Conservation (phyloP, 2,113 vertebrate species). For the Nerophis lumbriciformis region DNA sequence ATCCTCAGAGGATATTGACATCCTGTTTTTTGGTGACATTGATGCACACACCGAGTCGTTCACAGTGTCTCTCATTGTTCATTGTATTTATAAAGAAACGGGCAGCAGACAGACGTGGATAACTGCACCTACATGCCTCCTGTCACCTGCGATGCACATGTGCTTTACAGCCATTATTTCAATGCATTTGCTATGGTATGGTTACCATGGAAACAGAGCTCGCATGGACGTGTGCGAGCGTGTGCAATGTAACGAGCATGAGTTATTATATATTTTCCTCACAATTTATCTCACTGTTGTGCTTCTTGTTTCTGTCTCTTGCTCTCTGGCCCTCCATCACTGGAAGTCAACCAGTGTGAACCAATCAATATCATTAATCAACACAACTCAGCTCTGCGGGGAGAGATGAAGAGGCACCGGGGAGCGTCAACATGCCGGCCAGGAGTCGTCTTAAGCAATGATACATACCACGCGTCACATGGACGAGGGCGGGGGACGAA, state of each 20-base stretch:
- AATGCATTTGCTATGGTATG: slow-evolving; percentile 52
- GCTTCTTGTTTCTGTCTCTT: slow-evolving; percentile 29
- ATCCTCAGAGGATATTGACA: slow-evolving; percentile 71
- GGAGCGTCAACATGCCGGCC: slow-evolving; percentile 70
- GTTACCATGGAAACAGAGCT: slow-evolving; percentile 67
- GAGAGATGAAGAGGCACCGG: slow-evolving; percentile 72
- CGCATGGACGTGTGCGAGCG: background rate
- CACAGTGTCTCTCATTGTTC: slow-evolving; percentile 14
- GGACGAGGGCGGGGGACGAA: slow-evolving; percentile 62
- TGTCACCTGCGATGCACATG: slow-evolving; percentile 35
- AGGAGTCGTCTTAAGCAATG: slow-evolving; percentile 71
- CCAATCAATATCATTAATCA: slow-evolving; percentile 75
- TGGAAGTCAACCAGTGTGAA: slow-evolving; percentile 67
- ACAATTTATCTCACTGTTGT: slow-evolving; percentile 40
- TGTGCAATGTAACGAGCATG: slow-evolving; percentile 42
- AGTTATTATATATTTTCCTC: slow-evolving; percentile 49
- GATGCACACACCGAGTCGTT: slow-evolving; percentile 53
- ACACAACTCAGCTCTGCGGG: slow-evolving; percentile 69
- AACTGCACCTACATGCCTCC: slow-evolving; percentile 34
- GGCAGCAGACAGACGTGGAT: slow-evolving; percentile 18
- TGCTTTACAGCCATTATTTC: slow-evolving; percentile 13
- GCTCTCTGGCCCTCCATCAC: slow-evolving; percentile 45
- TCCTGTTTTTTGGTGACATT: slow-evolving; percentile 63
- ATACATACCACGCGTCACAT: slow-evolving; percentile 73
- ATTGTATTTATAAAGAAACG: slow-evolving; percentile 3